Evolutionary conservation across 2,888 invertebrate species (phyloP).

Genomic region (Orthosia cruda): DNA sequence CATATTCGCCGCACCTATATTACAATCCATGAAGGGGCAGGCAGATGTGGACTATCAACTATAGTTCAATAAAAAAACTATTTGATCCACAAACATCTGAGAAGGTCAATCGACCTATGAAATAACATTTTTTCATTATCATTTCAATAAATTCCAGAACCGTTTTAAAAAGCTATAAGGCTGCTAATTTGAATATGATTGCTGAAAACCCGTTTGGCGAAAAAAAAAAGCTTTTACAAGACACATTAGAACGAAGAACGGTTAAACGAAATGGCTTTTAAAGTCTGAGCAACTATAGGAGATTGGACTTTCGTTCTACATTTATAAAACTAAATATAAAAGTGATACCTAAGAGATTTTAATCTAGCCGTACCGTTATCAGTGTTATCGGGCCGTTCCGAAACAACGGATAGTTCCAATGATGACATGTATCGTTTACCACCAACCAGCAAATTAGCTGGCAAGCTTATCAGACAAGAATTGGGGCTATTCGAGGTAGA

Average conservation of each 20-base stretch:
- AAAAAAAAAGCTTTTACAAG: conserved; percentile 40
- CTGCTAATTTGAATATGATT: conserved; percentile 42
- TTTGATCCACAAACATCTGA: conserved; percentile 9
- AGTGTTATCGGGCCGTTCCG: conserved; percentile 57
- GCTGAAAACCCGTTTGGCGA: conserved; percentile 49
- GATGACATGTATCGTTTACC: conserved; percentile 54
- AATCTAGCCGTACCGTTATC: conserved; percentile 72
- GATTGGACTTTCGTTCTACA: conserved; percentile 53
- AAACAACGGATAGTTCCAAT: conserved; percentile 64
- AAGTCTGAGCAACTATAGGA: conserved; percentile 9
- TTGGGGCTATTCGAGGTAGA: conserved; percentile 20
- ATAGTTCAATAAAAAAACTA: conserved; percentile 11
- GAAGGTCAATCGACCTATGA: conserved; percentile 1
- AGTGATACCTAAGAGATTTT: conserved; percentile 38
- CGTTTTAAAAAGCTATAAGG: conserved; percentile 39
- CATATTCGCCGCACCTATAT: conserved; percentile 47
- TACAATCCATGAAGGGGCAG: conserved; percentile 22
- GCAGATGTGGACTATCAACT: conserved; percentile 24
- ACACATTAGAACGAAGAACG: conserved; percentile 42
- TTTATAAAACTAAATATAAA: conserved; percentile 58
- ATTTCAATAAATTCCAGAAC: conserved; percentile 24
- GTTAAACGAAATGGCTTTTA: conserved; percentile 39
- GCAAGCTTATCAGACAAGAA: conserved; percentile 36
- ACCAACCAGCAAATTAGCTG: conserved; percentile 43
- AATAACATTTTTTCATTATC: background rate